Conservation (phyloP, 2,113 vertebrate species). For the Sylvietta virens region DNA sequence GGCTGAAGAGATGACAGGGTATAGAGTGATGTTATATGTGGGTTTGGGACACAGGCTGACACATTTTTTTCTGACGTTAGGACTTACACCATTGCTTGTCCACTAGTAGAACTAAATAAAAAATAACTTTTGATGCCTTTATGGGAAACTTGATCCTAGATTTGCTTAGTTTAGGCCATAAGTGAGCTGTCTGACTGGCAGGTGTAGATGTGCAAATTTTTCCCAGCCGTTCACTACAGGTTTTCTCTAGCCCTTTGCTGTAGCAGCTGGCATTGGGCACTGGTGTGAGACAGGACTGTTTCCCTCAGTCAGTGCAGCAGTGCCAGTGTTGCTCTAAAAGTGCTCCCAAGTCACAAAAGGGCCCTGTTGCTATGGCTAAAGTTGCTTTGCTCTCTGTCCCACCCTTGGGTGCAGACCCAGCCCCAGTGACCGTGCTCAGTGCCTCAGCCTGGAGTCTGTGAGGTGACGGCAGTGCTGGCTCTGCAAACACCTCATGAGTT, state of each 20-base stretch:
- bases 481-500: accelerated
- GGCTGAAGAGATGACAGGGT: neutral
- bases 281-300: neutral
- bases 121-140: neutral
- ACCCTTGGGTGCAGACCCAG: neutral
- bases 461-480: neutral
- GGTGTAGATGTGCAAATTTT: neutral
- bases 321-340: neutral
- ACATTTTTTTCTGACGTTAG: neutral
- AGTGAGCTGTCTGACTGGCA: neutral
- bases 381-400: neutral
- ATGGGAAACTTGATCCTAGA: neutral
- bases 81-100: neutral
- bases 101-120: neutral
- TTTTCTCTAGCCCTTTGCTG: neutral
- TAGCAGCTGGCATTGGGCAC: neutral
- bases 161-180: neutral
- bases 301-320: neutral
- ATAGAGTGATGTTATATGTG: neutral
- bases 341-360: neutral
- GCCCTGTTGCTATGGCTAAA: neutral
- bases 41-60: neutral
- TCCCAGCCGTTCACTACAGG: neutral
- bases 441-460: neutral
- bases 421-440: accelerated